phyloP scores from a whole-genome alignment of 2,888 invertebrate species.

The Lepidonotus clava region DNA sequence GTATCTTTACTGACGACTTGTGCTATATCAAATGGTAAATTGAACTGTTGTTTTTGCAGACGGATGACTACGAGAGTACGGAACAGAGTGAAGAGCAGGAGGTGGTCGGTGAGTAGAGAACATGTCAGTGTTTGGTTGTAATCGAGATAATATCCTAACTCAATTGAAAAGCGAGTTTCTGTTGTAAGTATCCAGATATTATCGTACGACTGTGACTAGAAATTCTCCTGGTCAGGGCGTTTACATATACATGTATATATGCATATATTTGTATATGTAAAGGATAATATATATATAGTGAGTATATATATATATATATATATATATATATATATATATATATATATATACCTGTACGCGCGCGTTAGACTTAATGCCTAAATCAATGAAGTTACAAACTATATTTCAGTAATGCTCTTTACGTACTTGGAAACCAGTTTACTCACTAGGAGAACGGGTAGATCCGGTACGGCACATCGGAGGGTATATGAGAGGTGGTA shows the following conservation, averaged over 20 bases:
- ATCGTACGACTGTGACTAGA: neutral
- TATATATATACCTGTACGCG: too few species aligned
- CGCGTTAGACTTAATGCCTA: too few species aligned
- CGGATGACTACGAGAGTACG: constrained; percentile 9
- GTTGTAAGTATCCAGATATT: neutral
- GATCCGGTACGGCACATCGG: too few species aligned
- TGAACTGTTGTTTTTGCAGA: constrained; percentile 15
- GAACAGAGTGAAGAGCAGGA: constrained; percentile 12
- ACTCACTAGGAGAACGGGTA: too few species aligned
- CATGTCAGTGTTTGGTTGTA: neutral
- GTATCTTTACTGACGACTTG: too few species aligned
- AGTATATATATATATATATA: neutral
- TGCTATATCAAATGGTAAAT: too few species aligned
- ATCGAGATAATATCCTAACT: neutral
- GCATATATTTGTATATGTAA: neutral
- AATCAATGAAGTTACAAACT: too few species aligned
- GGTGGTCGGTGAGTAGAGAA: neutral
- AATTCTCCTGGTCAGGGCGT: neutral
- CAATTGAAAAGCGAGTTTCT: neutral
- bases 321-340: neutral
- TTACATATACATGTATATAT: neutral
- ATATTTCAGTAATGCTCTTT: too few species aligned
- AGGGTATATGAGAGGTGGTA: too few species aligned
- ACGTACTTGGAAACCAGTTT: too few species aligned
- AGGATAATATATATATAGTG: neutral